These are phyloP conservation scores for Micrastur ruficollis DNA, from an alignment of 2,797 vertebrate species.

Conservation along the genomic window DNA sequence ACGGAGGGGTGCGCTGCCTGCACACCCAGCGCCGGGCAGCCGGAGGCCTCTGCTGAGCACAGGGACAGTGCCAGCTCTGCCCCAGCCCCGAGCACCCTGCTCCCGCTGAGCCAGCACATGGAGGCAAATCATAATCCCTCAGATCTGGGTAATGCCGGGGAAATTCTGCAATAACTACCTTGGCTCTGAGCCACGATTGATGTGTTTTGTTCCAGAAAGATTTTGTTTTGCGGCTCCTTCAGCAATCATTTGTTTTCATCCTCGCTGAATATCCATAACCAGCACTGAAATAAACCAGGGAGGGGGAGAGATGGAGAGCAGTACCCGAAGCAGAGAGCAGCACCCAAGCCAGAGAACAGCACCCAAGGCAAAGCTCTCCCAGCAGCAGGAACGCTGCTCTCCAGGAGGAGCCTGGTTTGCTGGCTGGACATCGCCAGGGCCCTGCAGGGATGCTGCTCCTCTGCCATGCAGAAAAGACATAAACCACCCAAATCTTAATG, in stretches of 20 bases:
- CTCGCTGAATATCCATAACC: not conserved
- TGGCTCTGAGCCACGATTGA: not conserved
- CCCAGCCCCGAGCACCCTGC: accelerated
- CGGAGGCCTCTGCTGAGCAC: accelerated
- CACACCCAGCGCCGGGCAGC: not conserved
- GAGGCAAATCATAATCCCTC: not conserved
- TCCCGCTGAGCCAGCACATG: not conserved
- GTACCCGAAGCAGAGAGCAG: not conserved
- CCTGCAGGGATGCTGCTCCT: not conserved
- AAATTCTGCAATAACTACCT: not conserved
- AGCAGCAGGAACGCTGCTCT: not conserved
- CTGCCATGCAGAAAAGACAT: not conserved
- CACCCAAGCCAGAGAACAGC: accelerated
- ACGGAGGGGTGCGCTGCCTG: not conserved
- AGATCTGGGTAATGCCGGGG: not conserved
- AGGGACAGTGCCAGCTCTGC: not conserved
- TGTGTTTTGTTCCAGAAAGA: not conserved
- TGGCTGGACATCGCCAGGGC: accelerated
- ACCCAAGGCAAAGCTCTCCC: not conserved
- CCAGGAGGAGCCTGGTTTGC: not conserved
- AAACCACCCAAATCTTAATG: conserved; percentile 1
- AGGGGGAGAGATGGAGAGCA: not conserved
- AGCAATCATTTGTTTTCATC: not conserved
- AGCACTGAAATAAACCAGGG: accelerated
- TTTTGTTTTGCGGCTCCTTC: not conserved